These are phyloP conservation scores for Troides oblongomaculatus DNA, from an alignment of 2,888 invertebrate genomes.

Conservation along the genomic window DNA sequence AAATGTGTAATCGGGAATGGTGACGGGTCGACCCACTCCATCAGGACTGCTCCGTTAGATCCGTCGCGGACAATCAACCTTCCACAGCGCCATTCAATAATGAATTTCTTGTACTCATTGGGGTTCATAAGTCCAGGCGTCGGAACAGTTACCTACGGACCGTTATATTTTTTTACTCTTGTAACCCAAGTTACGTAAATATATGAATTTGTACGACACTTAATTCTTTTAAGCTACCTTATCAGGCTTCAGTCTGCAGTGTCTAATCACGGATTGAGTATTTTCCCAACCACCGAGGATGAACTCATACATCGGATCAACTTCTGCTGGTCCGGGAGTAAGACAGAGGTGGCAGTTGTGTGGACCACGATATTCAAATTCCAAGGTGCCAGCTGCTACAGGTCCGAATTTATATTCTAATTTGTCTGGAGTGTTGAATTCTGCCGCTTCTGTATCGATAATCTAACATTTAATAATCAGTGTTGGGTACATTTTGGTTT, in stretches of 20 bases:
- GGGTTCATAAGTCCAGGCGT: constrained; percentile 80
- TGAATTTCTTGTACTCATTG: constrained; percentile 78
- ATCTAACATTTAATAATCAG: constrained; percentile 50
- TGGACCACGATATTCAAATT: constrained; percentile 80
- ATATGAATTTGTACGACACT: constrained; percentile 37
- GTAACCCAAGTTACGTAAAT: constrained; percentile 13
- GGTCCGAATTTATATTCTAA: constrained; percentile 81
- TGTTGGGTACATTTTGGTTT: constrained; percentile 75
- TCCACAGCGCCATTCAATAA: constrained; percentile 80
- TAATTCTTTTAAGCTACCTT: constrained; percentile 66
- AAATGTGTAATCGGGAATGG: constrained; percentile 82
- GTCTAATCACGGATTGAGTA: constrained; percentile 82
- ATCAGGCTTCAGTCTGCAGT: constrained; percentile 82
- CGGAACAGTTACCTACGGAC: constrained; percentile 77
- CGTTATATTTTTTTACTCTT: constrained; percentile 40
- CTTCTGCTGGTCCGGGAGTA: constrained; percentile 74
- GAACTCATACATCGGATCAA: constrained; percentile 83
- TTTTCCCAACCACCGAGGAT: constrained; percentile 86
- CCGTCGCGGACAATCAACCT: constrained; percentile 73
- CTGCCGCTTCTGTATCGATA: constrained; percentile 74
- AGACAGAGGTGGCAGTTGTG: constrained; percentile 84
- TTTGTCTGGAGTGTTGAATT: constrained; percentile 78
- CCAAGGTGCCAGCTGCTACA: constrained; percentile 73
- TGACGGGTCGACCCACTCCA: constrained; percentile 81
- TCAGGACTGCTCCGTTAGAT: constrained; percentile 69